Base-by-base conservation (phyloP, 2,888 invertebrate species). In the Apomyelois bistriatella region DNA sequence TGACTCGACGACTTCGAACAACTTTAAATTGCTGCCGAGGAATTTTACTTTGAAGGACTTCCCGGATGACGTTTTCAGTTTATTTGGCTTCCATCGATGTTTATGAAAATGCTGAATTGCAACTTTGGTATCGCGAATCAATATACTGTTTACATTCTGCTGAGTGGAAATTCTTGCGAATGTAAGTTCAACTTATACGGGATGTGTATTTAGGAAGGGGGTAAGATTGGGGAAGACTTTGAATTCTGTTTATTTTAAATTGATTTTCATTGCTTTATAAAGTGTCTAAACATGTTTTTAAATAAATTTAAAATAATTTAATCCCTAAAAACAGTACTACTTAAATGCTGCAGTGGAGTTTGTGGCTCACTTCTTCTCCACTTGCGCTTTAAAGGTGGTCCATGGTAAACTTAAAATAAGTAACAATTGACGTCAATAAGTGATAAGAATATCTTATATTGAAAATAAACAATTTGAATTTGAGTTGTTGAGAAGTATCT, bases 1-100 rank as follows among this genome's bases (percentile, higher is more conserved):
- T 85, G 86, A 85, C 79, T 82, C 74, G 72, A 72, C 71, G 68
- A 70, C 68, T 74, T 74, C 69, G 68, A 70, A 62, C 70, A 89
- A 89, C 83, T 89, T 89, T 89, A 89, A 88, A 88, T 89, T 89
- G 86, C 82, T 82, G 77, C 77, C 75, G 70, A 77, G 78, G 82
- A 83, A 84, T 86, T 85, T 81, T 76, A 72, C 81, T 79, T 73
- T 76, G 75, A 72, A 71, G 73, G 70, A 75, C 70, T 74, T 59
- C 61, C 61, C 60, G 62, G 58, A 62, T 60, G 57, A 59, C 64
- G 70, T 56, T 67, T 37, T 41, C 65, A 61, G 64, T 69, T 66
- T 66, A 62, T 66, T 65, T 61, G 49, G 56, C 52, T 46, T 52
- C 36, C 48, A 41, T 50, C 40, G 49, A 50, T 50, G 30, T 50